Evolutionary conservation across 2,888 invertebrate species (phyloP), one percentile per base, ranked within the genome.

Genomic region (Acronicta alni): DNA sequence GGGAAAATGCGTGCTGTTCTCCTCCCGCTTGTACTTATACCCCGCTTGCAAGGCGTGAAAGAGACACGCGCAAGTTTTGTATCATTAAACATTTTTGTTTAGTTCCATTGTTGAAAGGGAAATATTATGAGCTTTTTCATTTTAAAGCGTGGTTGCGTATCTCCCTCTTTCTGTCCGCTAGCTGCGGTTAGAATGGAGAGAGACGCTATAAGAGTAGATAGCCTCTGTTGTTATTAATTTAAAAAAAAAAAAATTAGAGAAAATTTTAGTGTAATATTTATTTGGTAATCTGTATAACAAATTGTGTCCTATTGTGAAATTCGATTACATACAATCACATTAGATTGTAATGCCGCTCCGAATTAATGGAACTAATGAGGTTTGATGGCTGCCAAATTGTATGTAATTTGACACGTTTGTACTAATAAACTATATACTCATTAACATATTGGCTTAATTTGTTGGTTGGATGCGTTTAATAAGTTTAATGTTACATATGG

Each of bases 101-200:
- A 87, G 89, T 85, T 86, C 85, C 87, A 90, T 91, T 92, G 90
- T 92, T 88, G 87, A 84, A 88, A 90, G 89, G 89, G 90, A 92
- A 93, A 92, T 90, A 89, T 90, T 89, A 88, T 90, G 84, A 91
- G 89, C 89, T 92, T 93, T 92, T 92, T 91, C 89, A 86, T 89
- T 90, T 87, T 82, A 80, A 82, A 81, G 71, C 82, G 74, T 72
- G 77, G 78, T 82, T 77, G 80, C 80, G 79, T 83, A 82, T 84
- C 87, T 89, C 84, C 81, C 85, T 88, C 86, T 81, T 82, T 78
- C 65, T 69, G 71, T 69, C 67, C 67, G 72, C 60, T 73, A 51
- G 70, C 72, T 87, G 85, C 68, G 83, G 85, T 84, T 76, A 72
- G 51, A 68, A 64, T 44, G 66, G 83, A 87, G 78, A 81, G 85